These are phyloP conservation scores for Cyclophora albipunctata DNA, from an alignment of 2,888 invertebrate species.

Conservation along the genomic window DNA sequence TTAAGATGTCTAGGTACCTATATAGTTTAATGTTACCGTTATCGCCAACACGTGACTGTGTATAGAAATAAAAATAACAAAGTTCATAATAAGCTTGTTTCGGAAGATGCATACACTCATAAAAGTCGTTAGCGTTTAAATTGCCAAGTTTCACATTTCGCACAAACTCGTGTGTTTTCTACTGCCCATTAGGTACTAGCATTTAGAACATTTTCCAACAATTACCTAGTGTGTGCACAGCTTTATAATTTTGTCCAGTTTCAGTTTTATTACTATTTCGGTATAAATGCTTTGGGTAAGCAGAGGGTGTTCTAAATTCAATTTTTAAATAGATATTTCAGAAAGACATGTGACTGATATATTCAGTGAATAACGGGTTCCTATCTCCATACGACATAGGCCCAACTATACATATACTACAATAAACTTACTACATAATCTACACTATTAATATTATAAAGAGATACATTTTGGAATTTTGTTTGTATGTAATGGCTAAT, in stretches of 20 bases:
- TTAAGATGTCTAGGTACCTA: background rate
- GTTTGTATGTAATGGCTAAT: too few species aligned
- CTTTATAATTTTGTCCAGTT: conserved; percentile 15
- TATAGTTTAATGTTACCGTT: conserved; percentile 1
- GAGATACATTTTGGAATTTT: too few species aligned
- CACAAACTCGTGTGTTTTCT: conserved; percentile 25
- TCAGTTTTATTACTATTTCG: background rate
- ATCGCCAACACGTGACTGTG: too few species aligned
- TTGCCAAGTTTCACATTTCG: conserved; percentile 29
- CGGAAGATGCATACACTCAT: conserved; percentile 32
- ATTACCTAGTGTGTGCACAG: conserved; percentile 28
- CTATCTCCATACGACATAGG: too few species aligned
- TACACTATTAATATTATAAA: too few species aligned
- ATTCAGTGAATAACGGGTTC: too few species aligned
- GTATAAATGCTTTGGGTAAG: too few species aligned
- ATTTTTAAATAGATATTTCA: too few species aligned
- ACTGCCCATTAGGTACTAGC: conserved; percentile 27
- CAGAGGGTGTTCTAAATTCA: too few species aligned
- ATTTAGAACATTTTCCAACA: conserved; percentile 34
- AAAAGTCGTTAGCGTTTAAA: conserved; percentile 45
- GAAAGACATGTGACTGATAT: too few species aligned
- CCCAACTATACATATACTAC: too few species aligned
- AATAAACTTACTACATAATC: too few species aligned
- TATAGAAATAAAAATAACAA: conserved; percentile 17
- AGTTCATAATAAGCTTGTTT: conserved; percentile 30